Evolutionary conservation across 2,113 vertebrate species (phyloP).

Genomic region (Macquaria ambigua): DNA sequence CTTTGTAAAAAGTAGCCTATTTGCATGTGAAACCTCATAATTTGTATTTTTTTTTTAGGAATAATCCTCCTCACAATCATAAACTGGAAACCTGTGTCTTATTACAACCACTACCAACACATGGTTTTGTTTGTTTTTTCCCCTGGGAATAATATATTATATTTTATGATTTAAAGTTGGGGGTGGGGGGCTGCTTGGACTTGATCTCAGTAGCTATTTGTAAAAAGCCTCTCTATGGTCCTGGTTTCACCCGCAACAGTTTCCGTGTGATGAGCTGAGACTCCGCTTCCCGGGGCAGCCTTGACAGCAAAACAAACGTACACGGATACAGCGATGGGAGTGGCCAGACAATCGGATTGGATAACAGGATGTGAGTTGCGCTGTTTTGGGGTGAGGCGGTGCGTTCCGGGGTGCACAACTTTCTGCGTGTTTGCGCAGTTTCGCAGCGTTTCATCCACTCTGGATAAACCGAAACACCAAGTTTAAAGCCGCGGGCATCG

Average conservation of each 20-base stretch:
- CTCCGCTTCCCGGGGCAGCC: constrained; percentile 49
- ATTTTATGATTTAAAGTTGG: too few relatives aligned
- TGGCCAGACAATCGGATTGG: constrained; percentile 75
- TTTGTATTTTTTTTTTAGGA: not conserved
- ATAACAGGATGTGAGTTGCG: constrained; percentile 76
- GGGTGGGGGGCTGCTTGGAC: not conserved
- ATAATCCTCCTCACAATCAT: not conserved
- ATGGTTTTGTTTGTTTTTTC: too few relatives aligned
- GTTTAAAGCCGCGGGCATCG: not conserved
- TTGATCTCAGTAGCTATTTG: not conserved
- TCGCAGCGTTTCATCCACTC: not conserved
- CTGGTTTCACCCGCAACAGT: not conserved
- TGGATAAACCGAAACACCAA: constrained; percentile 6
- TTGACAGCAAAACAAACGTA: constrained; percentile 67
- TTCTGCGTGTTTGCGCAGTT: constrained; percentile 62
- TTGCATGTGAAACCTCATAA: not conserved
- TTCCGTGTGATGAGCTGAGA: not conserved
- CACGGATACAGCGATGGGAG: constrained; percentile 72
- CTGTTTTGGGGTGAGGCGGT: constrained; percentile 78
- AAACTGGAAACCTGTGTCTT: too few relatives aligned
- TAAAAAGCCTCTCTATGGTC: not conserved
- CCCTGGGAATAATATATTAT: too few relatives aligned
- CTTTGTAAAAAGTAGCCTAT: not conserved
- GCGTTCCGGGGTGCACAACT: constrained; percentile 47
- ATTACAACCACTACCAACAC: too few relatives aligned